Base-by-base conservation (phyloP, 1,140 invertebrate genomes). In the Watersipora subatra region DNA sequence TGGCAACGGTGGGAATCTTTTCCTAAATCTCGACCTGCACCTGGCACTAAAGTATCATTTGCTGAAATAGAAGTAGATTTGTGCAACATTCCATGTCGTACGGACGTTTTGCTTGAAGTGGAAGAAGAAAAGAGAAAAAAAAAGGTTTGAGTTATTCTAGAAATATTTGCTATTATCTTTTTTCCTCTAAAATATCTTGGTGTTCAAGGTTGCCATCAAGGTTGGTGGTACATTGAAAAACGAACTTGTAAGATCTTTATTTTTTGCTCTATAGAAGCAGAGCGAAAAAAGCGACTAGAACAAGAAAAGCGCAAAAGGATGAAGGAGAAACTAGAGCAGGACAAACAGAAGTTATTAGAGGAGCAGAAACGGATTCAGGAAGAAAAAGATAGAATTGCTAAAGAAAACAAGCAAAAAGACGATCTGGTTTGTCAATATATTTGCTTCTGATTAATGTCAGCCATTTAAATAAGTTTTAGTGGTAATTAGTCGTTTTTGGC, bases 41-140 rank as follows among this genome's bases (percentile, higher is more conserved):
- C 75, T 30, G 71, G 71, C 20, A 70, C 70, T 57, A 63, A 69
- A 19, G 70, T 78, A 17, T 66, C 69, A 0, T 78, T 78, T 68
- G 68, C 71, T 28, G 75, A 78, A 62, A 76, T 78, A 28, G 75
- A 78, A 64, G 75, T 78, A 0, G 66, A 74, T 61, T 63, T 78
- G 27, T 78, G 76, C 66, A 71, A 75, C 58, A 73, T 78, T 64
- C 75, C 74, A 28, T 72, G 69, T 61, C 68, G 67, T 64, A 24
- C 67, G 17, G 70, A 71, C 26, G 27, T 69, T 1, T 62, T 70
- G 15, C 63, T 71, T 17, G 76, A 76, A 56, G 56, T 65, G 62
- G 61, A 69, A 62, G 73, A 74, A 34, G 66, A 69, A 29, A 68
- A 72, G 20, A 72, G 70, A 64, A 69, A 75, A 28, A 71, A 68